Evolutionary conservation across 2,888 invertebrate genomes (phyloP), one percentile per base, ranked within the genome.

Genomic region (Tipula unca): DNA sequence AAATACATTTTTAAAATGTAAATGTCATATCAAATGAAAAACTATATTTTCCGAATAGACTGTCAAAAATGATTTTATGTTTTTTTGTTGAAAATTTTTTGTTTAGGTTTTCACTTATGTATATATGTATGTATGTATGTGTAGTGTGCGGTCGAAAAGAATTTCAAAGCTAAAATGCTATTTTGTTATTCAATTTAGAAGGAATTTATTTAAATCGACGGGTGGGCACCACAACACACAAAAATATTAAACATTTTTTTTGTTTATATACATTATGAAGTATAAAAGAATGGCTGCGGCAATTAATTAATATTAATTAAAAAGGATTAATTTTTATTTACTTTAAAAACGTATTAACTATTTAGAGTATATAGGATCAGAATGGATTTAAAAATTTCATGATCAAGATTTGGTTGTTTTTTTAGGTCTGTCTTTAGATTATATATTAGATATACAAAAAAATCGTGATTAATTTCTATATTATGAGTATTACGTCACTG

Each of bases 1-100:
- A 69, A 69, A 69, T 25, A 69, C 25, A 25, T 69, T 69, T 69
- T 25, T 25, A 69, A 69, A 69, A 25, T 69, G 69, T 25, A 69
- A 69, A 69, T 69, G 69, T 69, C 69, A 69, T 69, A 69, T 69
- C 69, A 69, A 69, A 69, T 69, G 69, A 69, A 69, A 69, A 69
- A 25, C 69, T 69, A 69, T 69, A 69, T 69, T 69, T 69, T 25
- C 69, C 8, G 69, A 69, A 69, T 69, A 25, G 69, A 69, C 69
- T 69, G 69, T 69, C 69, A 69, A 25, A 69, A 69, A 69, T 69
- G 69, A 69, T 69, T 69, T 69, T 54, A 54, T 25, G 69, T 69
- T 69, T n/a, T 10, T 48, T 48, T 14, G 14, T 48, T 6, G 20
- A 13, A 69, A 69, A 13, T 69, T 69, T 5, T 17, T 69, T 25